Evolutionary conservation across 1,140 invertebrate genomes (phyloP).

Genomic region (Acyrthosiphon pisum): DNA sequence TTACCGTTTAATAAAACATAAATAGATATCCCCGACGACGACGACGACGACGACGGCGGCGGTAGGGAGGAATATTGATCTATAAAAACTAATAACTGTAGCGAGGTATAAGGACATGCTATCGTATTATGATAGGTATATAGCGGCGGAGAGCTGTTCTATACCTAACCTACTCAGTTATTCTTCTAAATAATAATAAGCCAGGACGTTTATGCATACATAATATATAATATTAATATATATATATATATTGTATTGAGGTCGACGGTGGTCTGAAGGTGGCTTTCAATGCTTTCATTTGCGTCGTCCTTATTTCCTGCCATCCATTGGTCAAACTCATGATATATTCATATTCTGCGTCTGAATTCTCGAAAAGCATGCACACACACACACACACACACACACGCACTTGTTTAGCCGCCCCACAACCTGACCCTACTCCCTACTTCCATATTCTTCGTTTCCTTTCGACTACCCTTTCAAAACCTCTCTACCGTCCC

Average conservation of each 20-base stretch:
- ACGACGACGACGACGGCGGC: background rate
- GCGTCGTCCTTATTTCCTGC: background rate
- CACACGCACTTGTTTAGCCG: background rate
- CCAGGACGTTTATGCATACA: background rate
- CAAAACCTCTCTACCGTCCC: background rate
- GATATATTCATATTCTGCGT: constrained; percentile 48
- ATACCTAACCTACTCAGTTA: background rate
- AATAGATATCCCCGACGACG: background rate
- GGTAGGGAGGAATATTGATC: background rate
- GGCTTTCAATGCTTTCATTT: constrained; percentile 39
- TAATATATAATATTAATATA: background rate
- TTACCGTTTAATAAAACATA: background rate
- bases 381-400: no score
- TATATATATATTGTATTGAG: background rate
- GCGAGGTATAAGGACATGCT: background rate
- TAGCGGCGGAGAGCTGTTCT: background rate
- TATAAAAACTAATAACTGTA: background rate
- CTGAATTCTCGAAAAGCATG: constrained; percentile 28
- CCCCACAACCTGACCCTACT: background rate
- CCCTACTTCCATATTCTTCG: background rate
- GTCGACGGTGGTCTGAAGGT: background rate
- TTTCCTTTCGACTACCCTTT: background rate
- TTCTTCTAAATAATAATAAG: constrained; percentile 52
- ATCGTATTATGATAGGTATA: background rate
- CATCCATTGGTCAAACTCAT: constrained; percentile 31